These are phyloP conservation scores for Aphelenchoides besseyi DNA, from an alignment of 1,140 invertebrate genomes.

Conservation along the genomic window DNA sequence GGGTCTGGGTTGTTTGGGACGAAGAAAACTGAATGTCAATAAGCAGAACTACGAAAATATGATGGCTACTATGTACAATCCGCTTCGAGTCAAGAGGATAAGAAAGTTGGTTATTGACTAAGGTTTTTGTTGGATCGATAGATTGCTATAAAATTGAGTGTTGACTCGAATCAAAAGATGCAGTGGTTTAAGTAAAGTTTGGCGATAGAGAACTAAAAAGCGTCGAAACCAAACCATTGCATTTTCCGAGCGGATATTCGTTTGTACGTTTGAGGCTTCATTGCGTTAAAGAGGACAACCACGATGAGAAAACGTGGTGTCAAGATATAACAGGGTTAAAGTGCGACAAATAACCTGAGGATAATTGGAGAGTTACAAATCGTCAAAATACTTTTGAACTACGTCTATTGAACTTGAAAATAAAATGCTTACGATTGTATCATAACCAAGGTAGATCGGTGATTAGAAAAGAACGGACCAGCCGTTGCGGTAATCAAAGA, in stretches of 20 bases:
- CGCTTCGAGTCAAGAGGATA: background rate
- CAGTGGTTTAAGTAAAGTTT: background rate
- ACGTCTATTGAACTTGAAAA: background rate
- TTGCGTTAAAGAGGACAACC: background rate
- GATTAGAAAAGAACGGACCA: conserved; percentile 6
- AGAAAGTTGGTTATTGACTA: background rate
- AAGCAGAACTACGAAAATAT: no score
- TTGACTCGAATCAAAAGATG: background rate
- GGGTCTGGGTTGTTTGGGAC: background rate
- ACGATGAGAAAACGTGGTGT: background rate
- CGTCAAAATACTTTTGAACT: background rate
- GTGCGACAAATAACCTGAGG: no score
- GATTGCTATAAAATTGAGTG: background rate
- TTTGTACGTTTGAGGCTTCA: background rate
- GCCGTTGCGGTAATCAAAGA: conserved; percentile 9
- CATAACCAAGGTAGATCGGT: background rate
- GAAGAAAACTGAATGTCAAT: background rate
- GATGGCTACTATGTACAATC: background rate
- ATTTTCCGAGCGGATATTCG: background rate
- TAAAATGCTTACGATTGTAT: background rate
- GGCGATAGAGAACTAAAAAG: background rate
- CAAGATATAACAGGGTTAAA: no score
- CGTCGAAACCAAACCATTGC: background rate
- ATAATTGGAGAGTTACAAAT: no score
- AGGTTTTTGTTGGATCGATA: background rate